Percentiles rank a stretch among this genome's conserved stretches.
Conservation (phyloP, 2,888 invertebrate species). For the Trichacis sp. region DNA sequence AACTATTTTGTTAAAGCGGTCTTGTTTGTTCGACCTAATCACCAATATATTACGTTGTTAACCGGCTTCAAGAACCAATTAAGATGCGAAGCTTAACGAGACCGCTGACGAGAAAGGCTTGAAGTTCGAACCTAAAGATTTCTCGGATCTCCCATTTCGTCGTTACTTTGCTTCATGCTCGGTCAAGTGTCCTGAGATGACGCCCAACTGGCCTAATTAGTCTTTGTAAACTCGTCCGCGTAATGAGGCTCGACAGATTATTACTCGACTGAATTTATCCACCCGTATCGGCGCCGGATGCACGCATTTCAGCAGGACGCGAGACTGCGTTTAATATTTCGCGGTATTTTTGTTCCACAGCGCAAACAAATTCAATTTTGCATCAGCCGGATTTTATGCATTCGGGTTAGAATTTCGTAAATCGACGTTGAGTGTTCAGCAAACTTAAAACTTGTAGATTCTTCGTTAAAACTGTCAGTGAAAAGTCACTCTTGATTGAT, state of each 20-base stretch:
- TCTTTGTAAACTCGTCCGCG: slow-evolving; percentile 36
- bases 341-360: slow-evolving; percentile 6
- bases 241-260: slow-evolving; percentile 39
- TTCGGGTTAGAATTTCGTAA: too few relatives aligned
- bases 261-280: slow-evolving; percentile 38
- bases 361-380: too few relatives aligned
- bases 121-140: slow-evolving; percentile 22
- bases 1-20: not conserved
- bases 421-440: not conserved
- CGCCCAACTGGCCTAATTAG: slow-evolving; percentile 53
- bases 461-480: too few relatives aligned
- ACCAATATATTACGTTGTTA: slow-evolving; percentile 33
- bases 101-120: slow-evolving; percentile 11
- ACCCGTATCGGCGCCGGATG: slow-evolving; percentile 31
- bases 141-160: slow-evolving; percentile 32
- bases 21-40: slow-evolving; percentile 1
- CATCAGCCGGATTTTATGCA: too few relatives aligned
- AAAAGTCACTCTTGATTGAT: too few relatives aligned
- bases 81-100: slow-evolving; percentile 31
- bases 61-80: slow-evolving; percentile 26
- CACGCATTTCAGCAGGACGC: slow-evolving; percentile 12
- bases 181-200: slow-evolving; percentile 48
- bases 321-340: slow-evolving; percentile 7
- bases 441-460: not conserved
- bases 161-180: slow-evolving; percentile 50